Conservation (phyloP, 2,797 vertebrate species). For the Lepus townsendii region DNA sequence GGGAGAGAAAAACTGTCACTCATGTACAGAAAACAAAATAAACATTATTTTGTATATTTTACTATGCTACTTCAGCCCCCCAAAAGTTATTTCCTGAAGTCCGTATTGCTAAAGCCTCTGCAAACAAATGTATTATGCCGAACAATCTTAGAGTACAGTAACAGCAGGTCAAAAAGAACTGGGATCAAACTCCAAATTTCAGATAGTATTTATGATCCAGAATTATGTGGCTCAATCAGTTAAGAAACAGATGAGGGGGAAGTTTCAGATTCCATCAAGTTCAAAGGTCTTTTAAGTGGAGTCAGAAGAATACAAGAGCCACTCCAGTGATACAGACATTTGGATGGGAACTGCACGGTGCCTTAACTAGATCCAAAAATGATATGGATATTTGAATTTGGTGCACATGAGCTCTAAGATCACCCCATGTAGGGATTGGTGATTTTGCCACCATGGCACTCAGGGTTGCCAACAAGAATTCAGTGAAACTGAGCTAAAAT, state of each 20-base stretch:
- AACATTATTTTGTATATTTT: slow-evolving; percentile 28
- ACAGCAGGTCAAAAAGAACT: not conserved
- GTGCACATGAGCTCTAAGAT: not conserved
- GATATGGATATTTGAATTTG: not conserved
- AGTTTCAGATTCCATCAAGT: not conserved
- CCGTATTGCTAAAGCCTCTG: not conserved
- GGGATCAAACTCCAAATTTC: not conserved
- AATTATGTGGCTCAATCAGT: not conserved
- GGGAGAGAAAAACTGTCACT: not conserved
- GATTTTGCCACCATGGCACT: not conserved
- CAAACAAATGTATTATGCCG: slow-evolving; percentile 27
- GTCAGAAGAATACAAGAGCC: slow-evolving; percentile 32
- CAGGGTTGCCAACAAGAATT: not conserved
- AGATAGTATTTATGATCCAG: not conserved
- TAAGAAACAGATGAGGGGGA: not conserved
- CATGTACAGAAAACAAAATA: slow-evolving; percentile 52
- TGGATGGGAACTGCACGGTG: not conserved
- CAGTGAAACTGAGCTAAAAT: not conserved
- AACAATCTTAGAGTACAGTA: slow-evolving; percentile 14
- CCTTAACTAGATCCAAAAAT: not conserved
- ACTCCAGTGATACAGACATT: not conserved
- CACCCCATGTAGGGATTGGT: not conserved
- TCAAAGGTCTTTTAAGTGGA: slow-evolving; percentile 40
- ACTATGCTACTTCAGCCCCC: not conserved
- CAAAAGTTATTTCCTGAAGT: slow-evolving; percentile 25